Percentiles rank a stretch among this genome's conserved stretches.
Evolutionary conservation across 2,797 vertebrate species (phyloP).

Genomic region (Platalea minor): DNA sequence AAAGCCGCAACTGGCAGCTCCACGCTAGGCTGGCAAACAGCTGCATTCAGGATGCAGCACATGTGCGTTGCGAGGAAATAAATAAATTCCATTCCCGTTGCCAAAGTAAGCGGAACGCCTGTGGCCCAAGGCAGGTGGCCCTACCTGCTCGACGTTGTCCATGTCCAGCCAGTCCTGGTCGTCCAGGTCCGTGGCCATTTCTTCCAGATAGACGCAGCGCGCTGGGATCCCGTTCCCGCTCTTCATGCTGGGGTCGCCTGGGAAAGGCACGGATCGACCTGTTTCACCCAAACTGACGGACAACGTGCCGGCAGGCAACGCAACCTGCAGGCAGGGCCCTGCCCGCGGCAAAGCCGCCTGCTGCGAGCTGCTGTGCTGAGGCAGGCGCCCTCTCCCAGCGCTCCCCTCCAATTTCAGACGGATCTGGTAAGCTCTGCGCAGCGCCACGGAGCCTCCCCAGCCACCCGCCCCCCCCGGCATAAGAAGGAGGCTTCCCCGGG

Average conservation of each 20-base stretch:
- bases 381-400: background rate
- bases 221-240: constrained; percentile 93
- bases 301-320: rapidly evolving
- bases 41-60: rapidly evolving
- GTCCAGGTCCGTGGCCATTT: constrained; percentile 92
- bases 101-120: rapidly evolving
- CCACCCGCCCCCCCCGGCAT: background rate
- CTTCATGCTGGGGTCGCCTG: constrained; percentile 93
- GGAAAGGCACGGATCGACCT: background rate
- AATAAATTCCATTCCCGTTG: rapidly evolving
- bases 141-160: constrained; percentile 95
- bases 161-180: constrained; percentile 99
- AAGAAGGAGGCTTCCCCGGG: background rate
- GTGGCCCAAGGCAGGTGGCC: background rate
- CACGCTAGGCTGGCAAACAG: rapidly evolving
- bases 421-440: too few species aligned
- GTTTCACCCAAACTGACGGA: rapidly evolving
- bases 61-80: rapidly evolving
- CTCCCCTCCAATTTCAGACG: rapidly evolving
- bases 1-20: rapidly evolving
- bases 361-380: rapidly evolving
- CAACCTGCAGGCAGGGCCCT: background rate
- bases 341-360: background rate
- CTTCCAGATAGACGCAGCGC: constrained; percentile 93
- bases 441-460: rapidly evolving